Evolutionary conservation across 2,797 vertebrate species (phyloP).

Genomic region (Dryobates pubescens): DNA sequence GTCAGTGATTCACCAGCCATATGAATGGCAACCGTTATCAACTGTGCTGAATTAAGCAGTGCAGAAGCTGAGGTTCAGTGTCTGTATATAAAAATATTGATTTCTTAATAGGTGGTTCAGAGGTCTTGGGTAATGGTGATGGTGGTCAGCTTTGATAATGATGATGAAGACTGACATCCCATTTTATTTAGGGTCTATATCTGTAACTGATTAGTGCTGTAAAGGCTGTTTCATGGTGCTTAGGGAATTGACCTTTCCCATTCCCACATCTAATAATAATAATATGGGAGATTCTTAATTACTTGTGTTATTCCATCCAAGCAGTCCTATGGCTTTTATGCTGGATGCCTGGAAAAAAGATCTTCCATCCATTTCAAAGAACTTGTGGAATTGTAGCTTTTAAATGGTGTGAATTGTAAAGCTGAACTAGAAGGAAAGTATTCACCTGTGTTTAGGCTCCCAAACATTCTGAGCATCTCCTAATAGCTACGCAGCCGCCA

Average conservation of each 20-base stretch:
- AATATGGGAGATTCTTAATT: not conserved
- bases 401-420: not conserved
- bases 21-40: not conserved
- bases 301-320: not conserved
- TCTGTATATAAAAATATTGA: not conserved
- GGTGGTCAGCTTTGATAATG: not conserved
- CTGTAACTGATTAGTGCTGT: not conserved
- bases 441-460: not conserved
- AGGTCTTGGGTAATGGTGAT: not conserved
- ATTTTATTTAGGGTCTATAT: not conserved
- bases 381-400: not conserved
- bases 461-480: not conserved
- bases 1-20: not conserved
- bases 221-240: not conserved
- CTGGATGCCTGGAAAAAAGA: not conserved
- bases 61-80: not conserved
- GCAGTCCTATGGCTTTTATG: not conserved
- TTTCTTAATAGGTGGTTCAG: not conserved
- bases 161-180: not conserved
- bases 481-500: not conserved
- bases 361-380: not conserved
- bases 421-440: not conserved
- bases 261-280: not conserved
- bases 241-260: not conserved
- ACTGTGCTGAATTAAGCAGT: not conserved